These are phyloP conservation scores for Amphibalanus amphitrite DNA, from an alignment of 1,140 invertebrate genomes.

Conservation along the genomic window DNA sequence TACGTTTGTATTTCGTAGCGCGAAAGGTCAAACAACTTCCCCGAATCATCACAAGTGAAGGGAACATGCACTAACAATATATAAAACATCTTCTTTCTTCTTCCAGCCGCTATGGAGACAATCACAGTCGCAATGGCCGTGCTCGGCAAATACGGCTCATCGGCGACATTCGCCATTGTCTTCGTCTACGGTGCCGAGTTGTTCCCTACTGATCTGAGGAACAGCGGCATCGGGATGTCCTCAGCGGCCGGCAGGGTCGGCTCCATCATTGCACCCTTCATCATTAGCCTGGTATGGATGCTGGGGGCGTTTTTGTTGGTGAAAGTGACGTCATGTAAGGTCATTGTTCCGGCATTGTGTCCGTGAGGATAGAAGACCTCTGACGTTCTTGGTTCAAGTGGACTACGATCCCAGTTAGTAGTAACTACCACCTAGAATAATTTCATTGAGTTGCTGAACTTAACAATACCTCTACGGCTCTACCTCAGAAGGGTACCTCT, in stretches of 20 bases:
- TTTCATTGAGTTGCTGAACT: too few species aligned
- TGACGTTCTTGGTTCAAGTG: too few species aligned
- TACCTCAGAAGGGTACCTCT: too few species aligned
- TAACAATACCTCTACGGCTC: too few species aligned
- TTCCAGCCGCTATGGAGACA: neutral
- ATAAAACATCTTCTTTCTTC: too few species aligned
- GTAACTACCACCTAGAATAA: too few species aligned
- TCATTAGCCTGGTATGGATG: constrained; percentile 12
- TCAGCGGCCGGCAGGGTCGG: constrained; percentile 17
- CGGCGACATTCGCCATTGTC: constrained; percentile 64
- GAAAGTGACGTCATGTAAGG: neutral
- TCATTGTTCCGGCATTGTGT: neutral
- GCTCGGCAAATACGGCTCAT: constrained; percentile 70
- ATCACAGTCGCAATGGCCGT: constrained; percentile 39
- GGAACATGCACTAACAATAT: too few species aligned
- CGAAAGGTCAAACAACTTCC: too few species aligned
- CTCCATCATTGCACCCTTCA: constrained; percentile 15
- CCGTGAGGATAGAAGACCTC: neutral
- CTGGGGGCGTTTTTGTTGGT: neutral
- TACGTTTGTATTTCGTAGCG: too few species aligned
- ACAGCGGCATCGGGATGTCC: constrained; percentile 15
- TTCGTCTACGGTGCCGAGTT: constrained; percentile 75
- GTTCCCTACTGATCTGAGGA: constrained; percentile 46
- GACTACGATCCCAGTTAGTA: too few species aligned
- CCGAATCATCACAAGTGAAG: too few species aligned